Evolutionary conservation across 1,140 invertebrate species (phyloP).

Genomic region (Globodera rostochiensis): DNA sequence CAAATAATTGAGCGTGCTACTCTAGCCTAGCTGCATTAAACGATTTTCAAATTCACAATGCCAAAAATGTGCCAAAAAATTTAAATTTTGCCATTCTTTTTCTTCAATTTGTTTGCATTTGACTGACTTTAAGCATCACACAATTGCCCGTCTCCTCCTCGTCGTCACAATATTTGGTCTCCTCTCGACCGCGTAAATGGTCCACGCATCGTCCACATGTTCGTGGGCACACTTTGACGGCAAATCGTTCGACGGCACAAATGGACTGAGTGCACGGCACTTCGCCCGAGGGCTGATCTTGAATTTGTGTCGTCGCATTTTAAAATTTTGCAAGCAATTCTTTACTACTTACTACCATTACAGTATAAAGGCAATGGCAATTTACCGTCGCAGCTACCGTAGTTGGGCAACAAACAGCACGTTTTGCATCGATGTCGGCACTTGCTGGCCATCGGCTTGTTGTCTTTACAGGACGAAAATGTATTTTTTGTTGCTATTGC

Average conservation of each 20-base stretch:
- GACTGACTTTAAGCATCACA: neutral
- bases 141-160: neutral
- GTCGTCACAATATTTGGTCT: slow-evolving; percentile 22
- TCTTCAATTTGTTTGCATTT: neutral
- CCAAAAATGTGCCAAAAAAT: neutral
- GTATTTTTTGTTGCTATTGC: too few species aligned
- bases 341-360: neutral
- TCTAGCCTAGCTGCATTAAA: too few species aligned
- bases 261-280: neutral
- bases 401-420: slow-evolving; percentile 20
- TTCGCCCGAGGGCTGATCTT: neutral
- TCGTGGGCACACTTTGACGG: slow-evolving; percentile 5
- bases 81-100: neutral
- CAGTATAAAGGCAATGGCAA: too few species aligned
- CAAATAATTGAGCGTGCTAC: neutral
- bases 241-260: slow-evolving; percentile 1
- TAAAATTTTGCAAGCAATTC: neutral
- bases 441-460: slow-evolving; percentile 14
- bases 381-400: slow-evolving; percentile 21
- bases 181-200: neutral
- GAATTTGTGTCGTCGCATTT: slow-evolving; percentile 3
- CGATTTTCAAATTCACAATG: neutral
- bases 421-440: slow-evolving; percentile 20
- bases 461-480: neutral
- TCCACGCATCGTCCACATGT: slow-evolving; percentile 18